Conservation (phyloP, 2,797 vertebrate genomes). For the Micromesistius poutassou region DNA sequence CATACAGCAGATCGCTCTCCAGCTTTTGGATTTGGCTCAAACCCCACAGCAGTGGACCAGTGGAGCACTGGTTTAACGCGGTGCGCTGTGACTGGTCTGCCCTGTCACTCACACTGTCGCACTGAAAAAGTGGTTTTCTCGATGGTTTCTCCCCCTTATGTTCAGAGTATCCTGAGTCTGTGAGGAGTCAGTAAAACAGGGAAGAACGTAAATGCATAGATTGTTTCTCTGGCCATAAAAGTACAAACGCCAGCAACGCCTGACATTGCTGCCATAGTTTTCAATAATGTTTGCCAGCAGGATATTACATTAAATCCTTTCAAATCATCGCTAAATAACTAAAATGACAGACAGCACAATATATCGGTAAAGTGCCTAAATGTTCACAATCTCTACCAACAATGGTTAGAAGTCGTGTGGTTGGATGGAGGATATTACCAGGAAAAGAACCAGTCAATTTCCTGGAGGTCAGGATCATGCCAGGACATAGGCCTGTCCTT, state of each 20-base stretch:
- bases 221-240: neutral
- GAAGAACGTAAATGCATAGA: slow-evolving; percentile 32
- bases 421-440: slow-evolving; percentile 6
- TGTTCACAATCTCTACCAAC: neutral
- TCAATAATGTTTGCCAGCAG: neutral
- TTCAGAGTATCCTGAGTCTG: slow-evolving; percentile 39
- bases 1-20: slow-evolving; percentile 37
- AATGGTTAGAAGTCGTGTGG: neutral
- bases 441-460: slow-evolving; percentile 9
- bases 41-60: slow-evolving; percentile 25
- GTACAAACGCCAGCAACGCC: neutral
- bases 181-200: slow-evolving; percentile 62
- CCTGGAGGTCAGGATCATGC: slow-evolving; percentile 39
- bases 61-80: slow-evolving; percentile 29
- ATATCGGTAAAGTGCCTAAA: neutral
- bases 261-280: neutral
- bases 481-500: slow-evolving; percentile 26
- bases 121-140: neutral
- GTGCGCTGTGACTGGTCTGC: slow-evolving; percentile 25
- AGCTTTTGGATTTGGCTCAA: slow-evolving; percentile 67
- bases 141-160: slow-evolving; percentile 30
- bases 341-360: neutral
- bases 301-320: neutral
- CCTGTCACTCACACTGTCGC: neutral
- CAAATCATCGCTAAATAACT: neutral